A percentile compares a stretch with the other conserved stretches of the same genome.
Conservation (phyloP, 30 jellyfish, hydroid and myxozoan genomes). For the Pelagia noctiluca region DNA sequence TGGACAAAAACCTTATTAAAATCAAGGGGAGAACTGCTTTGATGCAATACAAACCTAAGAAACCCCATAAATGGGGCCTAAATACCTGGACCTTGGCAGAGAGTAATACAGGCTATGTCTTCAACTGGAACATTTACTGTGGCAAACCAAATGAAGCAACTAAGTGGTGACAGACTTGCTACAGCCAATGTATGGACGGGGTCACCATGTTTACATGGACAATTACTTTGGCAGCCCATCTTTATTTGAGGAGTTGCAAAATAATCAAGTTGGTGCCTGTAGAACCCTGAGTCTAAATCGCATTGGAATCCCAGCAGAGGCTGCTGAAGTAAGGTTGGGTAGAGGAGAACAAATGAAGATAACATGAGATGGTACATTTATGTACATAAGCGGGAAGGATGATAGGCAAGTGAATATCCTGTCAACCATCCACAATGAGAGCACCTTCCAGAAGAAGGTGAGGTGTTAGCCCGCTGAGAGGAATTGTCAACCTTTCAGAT, state of each 20-base stretch:
- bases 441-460: too few relatives aligned
- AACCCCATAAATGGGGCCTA: slow-evolving; percentile 46
- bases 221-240: too few relatives aligned
- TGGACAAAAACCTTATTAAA: slow-evolving; percentile 35
- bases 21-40: slow-evolving; percentile 33
- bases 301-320: slow-evolving; percentile 42
- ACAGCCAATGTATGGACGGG: slow-evolving; percentile 1
- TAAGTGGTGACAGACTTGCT: slow-evolving; percentile 29
- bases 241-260: too few relatives aligned
- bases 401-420: too few relatives aligned
- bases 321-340: slow-evolving; percentile 1
- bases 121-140: slow-evolving; percentile 12
- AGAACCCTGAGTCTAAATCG: slow-evolving; percentile 14
- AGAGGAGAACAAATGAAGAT: not conserved
- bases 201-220: slow-evolving; percentile 43
- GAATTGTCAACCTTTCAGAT: too few relatives aligned
- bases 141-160: slow-evolving; percentile 1
- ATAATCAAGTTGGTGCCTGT: slow-evolving; percentile 27
- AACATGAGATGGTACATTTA: slow-evolving; percentile 16
- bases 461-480: too few relatives aligned
- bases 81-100: slow-evolving; percentile 59
- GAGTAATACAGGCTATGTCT: slow-evolving; percentile 36
- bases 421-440: too few relatives aligned
- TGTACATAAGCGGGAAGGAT: too few relatives aligned
- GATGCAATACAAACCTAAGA: slow-evolving; percentile 43